phyloP scores from a whole-genome alignment of 1,140 invertebrate species.

The Saccostrea echinata region DNA sequence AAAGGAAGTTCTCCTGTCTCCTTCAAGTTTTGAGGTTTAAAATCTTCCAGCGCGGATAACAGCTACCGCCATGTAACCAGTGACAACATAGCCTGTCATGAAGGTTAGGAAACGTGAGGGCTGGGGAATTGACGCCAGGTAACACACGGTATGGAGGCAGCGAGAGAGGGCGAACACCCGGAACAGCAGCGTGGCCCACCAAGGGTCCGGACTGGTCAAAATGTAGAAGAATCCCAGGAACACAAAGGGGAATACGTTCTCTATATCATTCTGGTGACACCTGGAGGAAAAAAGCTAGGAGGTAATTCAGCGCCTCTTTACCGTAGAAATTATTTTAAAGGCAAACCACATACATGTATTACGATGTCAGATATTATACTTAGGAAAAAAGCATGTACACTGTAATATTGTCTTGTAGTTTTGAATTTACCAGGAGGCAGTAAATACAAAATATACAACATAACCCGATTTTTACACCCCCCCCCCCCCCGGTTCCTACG shows the following conservation, averaged over 20 bases:
- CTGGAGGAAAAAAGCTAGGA: constrained; percentile 78
- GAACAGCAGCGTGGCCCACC: constrained; percentile 83
- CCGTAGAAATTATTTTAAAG: too few species aligned
- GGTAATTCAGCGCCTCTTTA: too few species aligned
- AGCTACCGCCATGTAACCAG: constrained; percentile 81
- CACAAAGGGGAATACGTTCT: constrained; percentile 86
- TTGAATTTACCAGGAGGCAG: too few species aligned
- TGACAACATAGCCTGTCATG: constrained; percentile 80
- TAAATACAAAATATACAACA: too few species aligned
- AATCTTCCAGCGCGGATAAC: constrained; percentile 25
- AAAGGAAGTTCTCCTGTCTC: too few species aligned
- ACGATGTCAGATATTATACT: too few species aligned
- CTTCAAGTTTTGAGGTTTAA: not conserved
- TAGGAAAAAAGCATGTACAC: too few species aligned
- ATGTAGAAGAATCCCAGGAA: constrained; percentile 84
- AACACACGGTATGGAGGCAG: constrained; percentile 84
- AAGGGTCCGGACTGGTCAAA: constrained; percentile 82
- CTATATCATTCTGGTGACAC: constrained; percentile 86
- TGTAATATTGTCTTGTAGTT: too few species aligned
- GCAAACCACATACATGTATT: too few species aligned
- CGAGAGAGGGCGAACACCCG: constrained; percentile 82
- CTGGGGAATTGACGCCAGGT: constrained; percentile 81
- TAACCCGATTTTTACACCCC: too few species aligned
- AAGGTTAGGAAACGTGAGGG: constrained; percentile 83
- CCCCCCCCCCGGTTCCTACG: too few species aligned